Conservation (phyloP, 2,888 invertebrate species). For the Thecophora atra region DNA sequence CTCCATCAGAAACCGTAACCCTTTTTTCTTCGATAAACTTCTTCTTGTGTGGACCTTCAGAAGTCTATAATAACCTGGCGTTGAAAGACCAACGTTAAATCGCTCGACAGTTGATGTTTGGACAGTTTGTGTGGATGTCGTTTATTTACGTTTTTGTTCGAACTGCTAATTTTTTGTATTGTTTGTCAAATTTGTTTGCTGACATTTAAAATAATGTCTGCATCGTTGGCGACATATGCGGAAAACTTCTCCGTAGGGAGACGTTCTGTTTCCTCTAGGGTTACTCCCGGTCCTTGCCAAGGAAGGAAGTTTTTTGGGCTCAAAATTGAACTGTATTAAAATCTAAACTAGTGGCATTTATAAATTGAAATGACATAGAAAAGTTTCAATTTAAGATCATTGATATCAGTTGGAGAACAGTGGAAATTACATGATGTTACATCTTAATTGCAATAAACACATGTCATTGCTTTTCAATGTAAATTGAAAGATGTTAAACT, state of each 20-base stretch:
- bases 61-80: background rate
- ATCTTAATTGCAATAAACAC: too few species aligned
- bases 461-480: too few species aligned
- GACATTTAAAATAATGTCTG: constrained; percentile 32
- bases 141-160: constrained; percentile 1
- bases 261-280: background rate
- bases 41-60: constrained; percentile 1
- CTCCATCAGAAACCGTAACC: constrained; percentile 16
- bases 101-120: constrained; percentile 43
- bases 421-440: too few species aligned
- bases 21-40: background rate
- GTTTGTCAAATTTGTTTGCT: constrained; percentile 34
- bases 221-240: constrained; percentile 23
- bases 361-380: too few species aligned
- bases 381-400: too few species aligned
- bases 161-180: constrained; percentile 4
- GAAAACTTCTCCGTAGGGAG: constrained; percentile 24
- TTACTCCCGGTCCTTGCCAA: too few species aligned
- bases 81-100: constrained; percentile 28
- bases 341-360: too few species aligned
- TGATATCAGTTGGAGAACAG: too few species aligned
- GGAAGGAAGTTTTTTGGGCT: too few species aligned
- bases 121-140: constrained; percentile 41
- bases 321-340: too few species aligned
- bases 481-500: too few species aligned